A percentile compares a stretch with the other conserved stretches of the same genome.
Conservation (phyloP, 2,888 invertebrate species). For the Odiellus spinosus region DNA sequence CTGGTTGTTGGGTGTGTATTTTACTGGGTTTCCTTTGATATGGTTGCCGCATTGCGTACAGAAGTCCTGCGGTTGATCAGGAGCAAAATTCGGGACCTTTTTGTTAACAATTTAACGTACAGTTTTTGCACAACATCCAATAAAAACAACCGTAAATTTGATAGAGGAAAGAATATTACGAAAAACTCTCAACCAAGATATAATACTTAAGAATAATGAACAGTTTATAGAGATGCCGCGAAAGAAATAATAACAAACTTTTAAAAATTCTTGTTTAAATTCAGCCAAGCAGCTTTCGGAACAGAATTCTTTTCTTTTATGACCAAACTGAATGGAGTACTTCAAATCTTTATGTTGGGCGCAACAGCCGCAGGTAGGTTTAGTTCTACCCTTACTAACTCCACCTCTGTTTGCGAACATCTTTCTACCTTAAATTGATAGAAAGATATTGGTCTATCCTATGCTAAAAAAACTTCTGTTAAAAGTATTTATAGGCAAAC, state of each 20-base stretch:
- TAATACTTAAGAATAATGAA: no score
- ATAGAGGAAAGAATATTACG: slow-evolving; percentile 1
- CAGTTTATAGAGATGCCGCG: no score
- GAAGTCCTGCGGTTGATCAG: slow-evolving; percentile 40
- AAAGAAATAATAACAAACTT: slow-evolving; percentile 28
- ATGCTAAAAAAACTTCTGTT: no score
- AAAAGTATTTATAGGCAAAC: no score
- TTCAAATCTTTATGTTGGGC: slow-evolving; percentile 12
- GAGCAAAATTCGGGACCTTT: no score
- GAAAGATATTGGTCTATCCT: no score
- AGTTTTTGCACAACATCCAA: slow-evolving; percentile 1
- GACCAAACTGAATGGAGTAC: slow-evolving; percentile 13
- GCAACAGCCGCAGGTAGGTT: slow-evolving; percentile 17
- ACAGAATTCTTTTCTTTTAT: slow-evolving; percentile 67
- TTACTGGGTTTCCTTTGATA: slow-evolving; percentile 54
- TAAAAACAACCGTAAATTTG: slow-evolving; percentile 6
- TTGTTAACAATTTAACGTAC: neutral
- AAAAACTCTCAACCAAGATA: slow-evolving; percentile 5
- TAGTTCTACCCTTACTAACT: slow-evolving; percentile 13
- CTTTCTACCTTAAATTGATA: no score
- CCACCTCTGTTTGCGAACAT: no score
- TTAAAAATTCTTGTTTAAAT: slow-evolving; percentile 71
- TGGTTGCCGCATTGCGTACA: slow-evolving; percentile 77
- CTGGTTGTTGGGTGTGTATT: slow-evolving; percentile 29
- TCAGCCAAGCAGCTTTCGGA: slow-evolving; percentile 75